phyloP scores from a whole-genome alignment of 2,113 vertebrate species.

The Nothoprocta pentlandii region DNA sequence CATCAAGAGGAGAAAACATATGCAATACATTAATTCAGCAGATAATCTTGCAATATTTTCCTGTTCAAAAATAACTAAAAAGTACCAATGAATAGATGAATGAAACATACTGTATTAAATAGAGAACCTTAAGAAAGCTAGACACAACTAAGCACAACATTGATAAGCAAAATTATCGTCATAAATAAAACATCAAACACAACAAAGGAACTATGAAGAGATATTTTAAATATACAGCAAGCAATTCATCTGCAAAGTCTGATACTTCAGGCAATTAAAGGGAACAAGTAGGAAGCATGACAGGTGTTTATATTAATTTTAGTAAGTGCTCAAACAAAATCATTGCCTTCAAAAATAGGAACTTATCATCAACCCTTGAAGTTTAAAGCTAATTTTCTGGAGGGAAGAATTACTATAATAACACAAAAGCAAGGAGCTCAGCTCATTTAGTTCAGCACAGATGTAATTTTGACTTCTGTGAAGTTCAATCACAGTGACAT shows the following conservation, averaged over 20 bases:
- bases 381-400: neutral
- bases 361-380: neutral
- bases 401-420: neutral
- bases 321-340: neutral
- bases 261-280: constrained; percentile 17
- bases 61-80: neutral
- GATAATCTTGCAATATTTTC: neutral
- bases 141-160: neutral
- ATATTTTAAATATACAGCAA: neutral
- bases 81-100: neutral
- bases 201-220: neutral
- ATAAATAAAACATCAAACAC: constrained; percentile 45
- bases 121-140: neutral
- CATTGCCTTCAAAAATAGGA: neutral
- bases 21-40: neutral
- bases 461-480: neutral
- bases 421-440: neutral
- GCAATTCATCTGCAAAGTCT: neutral
- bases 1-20: no score
- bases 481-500: neutral
- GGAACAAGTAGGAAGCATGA: neutral
- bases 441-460: neutral
- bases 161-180: neutral
- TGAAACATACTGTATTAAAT: neutral
- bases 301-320: constrained; percentile 10